Evolutionary conservation across 2,797 vertebrate species (phyloP), one percentile per base, ranked within the genome.

Genomic region (Manis pentadactyla): DNA sequence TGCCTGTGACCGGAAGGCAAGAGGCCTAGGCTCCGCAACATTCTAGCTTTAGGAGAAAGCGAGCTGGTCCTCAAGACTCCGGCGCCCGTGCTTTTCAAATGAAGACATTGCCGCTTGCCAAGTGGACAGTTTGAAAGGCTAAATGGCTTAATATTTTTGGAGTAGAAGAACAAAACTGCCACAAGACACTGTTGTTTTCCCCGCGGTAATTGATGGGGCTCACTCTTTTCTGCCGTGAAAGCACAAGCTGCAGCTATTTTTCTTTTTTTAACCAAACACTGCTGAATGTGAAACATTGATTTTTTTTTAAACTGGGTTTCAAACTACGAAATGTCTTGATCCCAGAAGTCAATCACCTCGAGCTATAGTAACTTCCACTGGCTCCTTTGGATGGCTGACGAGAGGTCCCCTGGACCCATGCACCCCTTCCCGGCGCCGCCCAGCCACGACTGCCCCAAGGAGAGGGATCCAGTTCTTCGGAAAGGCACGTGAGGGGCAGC

Each of bases 251-350:
- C 23, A 88, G 96, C 84, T 93, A 90, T 98, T 96, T 98, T 97
- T 98, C 96, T 96, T 97, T 98, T 97, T 98, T 98, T 98, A 98
- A 97, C 97, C 92, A 94, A 98, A 98, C 98, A 95, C 97, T 18
- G 27, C 94, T 39, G 95, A 46, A 98, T 94, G 81, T 75, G 95
- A 97, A 97, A 96, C 97, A 98, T 93, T 11, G 97, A 98, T 97
- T 97, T 90, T 94, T 96, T 96, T 96, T 94, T 42, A 74, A 63
- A 97, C 97, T 81, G 91, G 79, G 78, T 98, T 97, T 97, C 87
- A 74, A 84, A 97, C 96, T 94, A 96, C 97, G 92, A 7, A 97
- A 97, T 87, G 69, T 75, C 95, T 96, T 94, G 95, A 94, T 96
- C 77, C 55, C 96, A 61, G 81, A 93, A 97, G 97, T 98, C 98